These are phyloP conservation scores for Apamea sordens DNA, from an alignment of 2,888 invertebrate genomes.

Conservation along the genomic window DNA sequence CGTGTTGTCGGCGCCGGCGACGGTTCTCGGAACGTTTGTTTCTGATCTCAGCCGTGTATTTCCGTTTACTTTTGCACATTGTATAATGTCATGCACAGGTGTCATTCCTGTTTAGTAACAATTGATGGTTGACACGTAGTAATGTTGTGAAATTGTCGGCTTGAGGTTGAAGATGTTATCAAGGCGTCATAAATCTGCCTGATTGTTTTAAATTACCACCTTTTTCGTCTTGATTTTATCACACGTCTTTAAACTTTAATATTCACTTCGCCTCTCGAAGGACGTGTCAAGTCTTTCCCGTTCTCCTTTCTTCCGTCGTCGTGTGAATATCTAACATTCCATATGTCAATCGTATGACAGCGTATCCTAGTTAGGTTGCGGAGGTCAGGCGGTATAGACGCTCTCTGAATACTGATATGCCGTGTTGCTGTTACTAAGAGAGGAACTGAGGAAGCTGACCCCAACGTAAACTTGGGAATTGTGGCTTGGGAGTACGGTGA, in stretches of 20 bases:
- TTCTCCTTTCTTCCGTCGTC: background rate
- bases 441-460: constrained; percentile 18
- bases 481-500: background rate
- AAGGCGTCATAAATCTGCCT: constrained; percentile 11
- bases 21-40: constrained; percentile 57
- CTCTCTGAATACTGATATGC: constrained; percentile 45
- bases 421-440: constrained; percentile 9
- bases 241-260: background rate
- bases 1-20: constrained; percentile 52
- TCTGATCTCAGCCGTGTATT: constrained; percentile 41
- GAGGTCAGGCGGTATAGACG: constrained; percentile 28
- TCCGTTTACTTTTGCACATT: constrained; percentile 33
- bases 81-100: constrained; percentile 37
- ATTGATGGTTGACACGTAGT: constrained; percentile 40
- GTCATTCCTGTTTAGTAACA: constrained; percentile 35
- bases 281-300: background rate
- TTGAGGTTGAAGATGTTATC: constrained; percentile 11
- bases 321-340: constrained; percentile 17
- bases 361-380: constrained; percentile 21
- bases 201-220: constrained; percentile 22
- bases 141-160: constrained; percentile 29
- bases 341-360: constrained; percentile 34
- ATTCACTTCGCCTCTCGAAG: background rate
- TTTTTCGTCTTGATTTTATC: constrained; percentile 10
- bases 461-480: background rate